phyloP scores from a whole-genome alignment of 2,797 vertebrate genomes.

The Pseudotriccus pelzelni region DNA sequence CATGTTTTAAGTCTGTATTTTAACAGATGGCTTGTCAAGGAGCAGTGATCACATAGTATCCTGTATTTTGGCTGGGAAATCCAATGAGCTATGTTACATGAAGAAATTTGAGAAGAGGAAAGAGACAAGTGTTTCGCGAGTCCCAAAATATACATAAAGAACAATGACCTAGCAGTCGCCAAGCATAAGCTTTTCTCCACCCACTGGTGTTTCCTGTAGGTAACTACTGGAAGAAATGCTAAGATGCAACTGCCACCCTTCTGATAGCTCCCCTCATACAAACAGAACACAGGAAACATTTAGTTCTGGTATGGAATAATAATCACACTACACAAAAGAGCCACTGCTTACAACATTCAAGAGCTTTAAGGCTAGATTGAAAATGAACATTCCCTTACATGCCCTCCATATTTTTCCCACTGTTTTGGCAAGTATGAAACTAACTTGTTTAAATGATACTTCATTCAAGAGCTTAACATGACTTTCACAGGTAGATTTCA shows the following conservation, averaged over 20 bases:
- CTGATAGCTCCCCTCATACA: background rate
- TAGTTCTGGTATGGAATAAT: background rate
- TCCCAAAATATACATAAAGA: background rate
- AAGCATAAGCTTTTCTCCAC: background rate
- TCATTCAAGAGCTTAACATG: background rate
- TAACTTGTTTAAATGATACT: background rate
- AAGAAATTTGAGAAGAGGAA: background rate
- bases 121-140: background rate
- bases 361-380: background rate
- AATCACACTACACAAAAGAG: background rate
- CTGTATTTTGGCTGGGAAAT: background rate
- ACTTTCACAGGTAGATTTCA: background rate
- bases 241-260: background rate
- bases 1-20: background rate
- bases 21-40: background rate
- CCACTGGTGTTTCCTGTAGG: slow-evolving; percentile 9
- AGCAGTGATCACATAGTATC: background rate
- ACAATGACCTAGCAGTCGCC: slow-evolving; percentile 3
- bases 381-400: background rate
- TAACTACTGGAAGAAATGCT: background rate
- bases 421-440: background rate
- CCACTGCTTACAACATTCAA: background rate
- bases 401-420: background rate
- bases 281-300: background rate
- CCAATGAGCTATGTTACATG: background rate